Percentiles rank a stretch among this genome's conserved stretches.
These are phyloP conservation scores for Phalloptychus januarius DNA, from an alignment of 2,797 vertebrate species.

Conservation along the genomic window DNA sequence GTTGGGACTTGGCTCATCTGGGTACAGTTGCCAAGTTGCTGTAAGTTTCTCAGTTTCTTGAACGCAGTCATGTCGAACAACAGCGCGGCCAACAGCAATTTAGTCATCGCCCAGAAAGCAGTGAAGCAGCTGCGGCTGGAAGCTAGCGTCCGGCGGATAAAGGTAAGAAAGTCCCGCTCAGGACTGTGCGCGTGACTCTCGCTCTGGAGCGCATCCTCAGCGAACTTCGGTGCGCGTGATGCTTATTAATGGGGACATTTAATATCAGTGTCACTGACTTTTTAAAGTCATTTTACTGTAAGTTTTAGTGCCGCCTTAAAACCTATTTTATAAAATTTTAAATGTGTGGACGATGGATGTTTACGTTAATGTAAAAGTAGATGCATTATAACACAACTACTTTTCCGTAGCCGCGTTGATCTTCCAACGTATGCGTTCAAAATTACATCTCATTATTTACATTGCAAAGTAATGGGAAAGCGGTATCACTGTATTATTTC, in stretches of 20 bases:
- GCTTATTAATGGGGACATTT: background rate
- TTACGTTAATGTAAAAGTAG: background rate
- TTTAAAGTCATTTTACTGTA: background rate
- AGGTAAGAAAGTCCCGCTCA: slow-evolving; percentile 54
- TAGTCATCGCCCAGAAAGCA: slow-evolving; percentile 73
- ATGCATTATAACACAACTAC: background rate
- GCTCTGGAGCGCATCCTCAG: background rate
- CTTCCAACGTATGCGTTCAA: background rate
- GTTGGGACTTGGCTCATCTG: background rate
- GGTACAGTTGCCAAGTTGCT: background rate
- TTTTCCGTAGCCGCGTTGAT: background rate
- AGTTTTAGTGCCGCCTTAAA: background rate
- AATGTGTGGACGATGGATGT: background rate
- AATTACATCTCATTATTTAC: background rate
- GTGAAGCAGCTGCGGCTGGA: slow-evolving; percentile 80
- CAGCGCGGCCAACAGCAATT: slow-evolving; percentile 67
- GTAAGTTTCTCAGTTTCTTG: background rate
- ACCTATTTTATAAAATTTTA: background rate
- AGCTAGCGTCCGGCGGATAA: slow-evolving; percentile 76
- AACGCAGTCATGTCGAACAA: slow-evolving; percentile 75
- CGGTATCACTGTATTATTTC: background rate
- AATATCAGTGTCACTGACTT: background rate
- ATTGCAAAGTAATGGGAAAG: background rate
- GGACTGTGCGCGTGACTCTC: background rate
- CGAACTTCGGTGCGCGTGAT: background rate